These are phyloP conservation scores for Calypte anna DNA, from an alignment of 2,113 vertebrate genomes.

Conservation along the genomic window DNA sequence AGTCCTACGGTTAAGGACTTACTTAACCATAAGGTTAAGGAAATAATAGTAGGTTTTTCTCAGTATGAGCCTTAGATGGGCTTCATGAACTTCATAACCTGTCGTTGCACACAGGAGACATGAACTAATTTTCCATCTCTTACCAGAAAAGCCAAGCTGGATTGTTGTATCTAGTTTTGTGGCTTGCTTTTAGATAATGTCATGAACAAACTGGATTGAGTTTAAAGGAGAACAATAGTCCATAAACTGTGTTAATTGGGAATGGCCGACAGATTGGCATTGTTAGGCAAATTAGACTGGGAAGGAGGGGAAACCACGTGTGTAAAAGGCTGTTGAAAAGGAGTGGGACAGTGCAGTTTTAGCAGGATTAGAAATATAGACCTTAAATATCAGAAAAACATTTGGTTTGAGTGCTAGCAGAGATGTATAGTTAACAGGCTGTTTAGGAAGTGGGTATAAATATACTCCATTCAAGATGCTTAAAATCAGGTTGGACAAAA, in stretches of 20 bases:
- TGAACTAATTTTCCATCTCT: neutral
- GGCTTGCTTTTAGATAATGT: neutral
- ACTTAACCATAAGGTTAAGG: neutral
- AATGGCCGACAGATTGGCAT: neutral
- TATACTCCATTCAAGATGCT: neutral
- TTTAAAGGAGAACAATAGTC: neutral
- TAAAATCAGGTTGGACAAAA: neutral
- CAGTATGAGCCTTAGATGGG: neutral
- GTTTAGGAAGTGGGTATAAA: neutral
- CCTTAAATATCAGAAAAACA: neutral
- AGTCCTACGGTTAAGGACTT: neutral
- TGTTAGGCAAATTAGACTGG: neutral
- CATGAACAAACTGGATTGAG: neutral
- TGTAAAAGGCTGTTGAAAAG: neutral
- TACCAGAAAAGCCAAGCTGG: neutral
- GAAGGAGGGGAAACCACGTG: neutral
- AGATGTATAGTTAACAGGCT: neutral
- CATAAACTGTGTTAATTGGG: neutral
- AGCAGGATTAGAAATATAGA: neutral
- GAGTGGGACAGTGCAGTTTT: neutral
- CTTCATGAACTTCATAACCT: neutral
- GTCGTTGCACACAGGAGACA: neutral
- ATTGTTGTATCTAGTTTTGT: neutral
- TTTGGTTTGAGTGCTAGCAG: neutral
- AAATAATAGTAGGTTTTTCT: neutral